Percentiles rank a stretch among this genome's conserved stretches.
Conservation (phyloP, 2,888 invertebrate species). For the Altica lythri region DNA sequence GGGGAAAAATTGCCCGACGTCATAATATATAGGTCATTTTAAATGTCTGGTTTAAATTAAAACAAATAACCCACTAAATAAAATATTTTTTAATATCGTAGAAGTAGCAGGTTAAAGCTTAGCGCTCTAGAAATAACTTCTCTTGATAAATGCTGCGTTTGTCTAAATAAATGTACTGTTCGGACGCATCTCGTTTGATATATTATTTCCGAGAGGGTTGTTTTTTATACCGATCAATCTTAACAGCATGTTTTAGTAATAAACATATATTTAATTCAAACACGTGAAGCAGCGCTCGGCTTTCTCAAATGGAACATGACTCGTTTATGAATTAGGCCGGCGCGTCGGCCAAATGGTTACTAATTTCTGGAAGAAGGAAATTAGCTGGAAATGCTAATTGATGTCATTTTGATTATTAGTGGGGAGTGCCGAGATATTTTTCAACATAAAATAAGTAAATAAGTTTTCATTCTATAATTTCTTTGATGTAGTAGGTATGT, state of each 20-base stretch:
- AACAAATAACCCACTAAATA: too few relatives aligned
- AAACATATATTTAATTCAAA: conserved; percentile 47
- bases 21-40: too few relatives aligned
- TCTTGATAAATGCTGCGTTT: conserved; percentile 52
- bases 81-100: too few relatives aligned
- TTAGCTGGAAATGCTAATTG: conserved; percentile 21
- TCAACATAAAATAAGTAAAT: too few relatives aligned
- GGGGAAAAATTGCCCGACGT: too few relatives aligned
- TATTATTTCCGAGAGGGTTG: conserved; percentile 52
- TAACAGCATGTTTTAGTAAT: conserved; percentile 47
- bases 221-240: conserved; percentile 48
- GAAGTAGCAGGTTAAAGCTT: background rate
- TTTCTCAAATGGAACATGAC: conserved; percentile 29
- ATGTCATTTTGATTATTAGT: conserved; percentile 11
- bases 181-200: conserved; percentile 50
- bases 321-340: conserved; percentile 29
- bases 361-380: conserved; percentile 27
- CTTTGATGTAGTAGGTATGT: too few relatives aligned
- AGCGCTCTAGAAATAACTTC: conserved; percentile 44
- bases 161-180: conserved; percentile 51
- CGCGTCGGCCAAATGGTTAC: conserved; percentile 1
- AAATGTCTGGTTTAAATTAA: too few relatives aligned
- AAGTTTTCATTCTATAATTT: too few relatives aligned
- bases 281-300: conserved; percentile 36
- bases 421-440: conserved; percentile 6